Evolutionary conservation across 1,140 invertebrate genomes (phyloP).

Genomic region (Leptopilina clavipes): DNA sequence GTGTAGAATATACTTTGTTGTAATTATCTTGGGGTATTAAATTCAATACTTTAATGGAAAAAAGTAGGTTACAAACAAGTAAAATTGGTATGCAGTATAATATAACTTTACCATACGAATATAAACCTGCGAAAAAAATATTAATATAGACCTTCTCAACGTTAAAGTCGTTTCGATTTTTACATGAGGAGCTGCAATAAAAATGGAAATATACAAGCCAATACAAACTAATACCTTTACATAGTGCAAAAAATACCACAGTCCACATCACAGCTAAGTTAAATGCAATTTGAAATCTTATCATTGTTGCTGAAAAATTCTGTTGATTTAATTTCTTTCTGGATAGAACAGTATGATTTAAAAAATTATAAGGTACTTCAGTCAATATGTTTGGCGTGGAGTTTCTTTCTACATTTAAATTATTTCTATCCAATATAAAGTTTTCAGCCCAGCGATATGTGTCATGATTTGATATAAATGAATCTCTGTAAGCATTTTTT

Average conservation of each 20-base stretch:
- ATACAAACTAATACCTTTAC: slow-evolving; percentile 79
- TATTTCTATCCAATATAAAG: slow-evolving; percentile 80
- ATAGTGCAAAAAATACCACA: slow-evolving; percentile 90
- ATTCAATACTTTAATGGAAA: slow-evolving; percentile 85
- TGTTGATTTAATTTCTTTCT: slow-evolving; percentile 78
- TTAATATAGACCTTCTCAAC: not conserved
- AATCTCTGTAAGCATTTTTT: slow-evolving; percentile 78
- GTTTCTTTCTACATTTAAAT: slow-evolving; percentile 67
- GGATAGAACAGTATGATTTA: slow-evolving; percentile 87
- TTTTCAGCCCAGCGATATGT: slow-evolving; percentile 89
- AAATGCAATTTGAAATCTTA: slow-evolving; percentile 92
- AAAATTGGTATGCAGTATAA: slow-evolving; percentile 84
- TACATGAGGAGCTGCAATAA: too few species aligned
- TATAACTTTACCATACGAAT: slow-evolving; percentile 89
- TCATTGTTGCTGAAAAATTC: slow-evolving; percentile 79
- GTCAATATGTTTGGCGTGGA: slow-evolving; percentile 79
- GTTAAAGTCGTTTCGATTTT: too few species aligned
- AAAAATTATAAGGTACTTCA: slow-evolving; percentile 88
- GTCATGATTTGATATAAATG: slow-evolving; percentile 88
- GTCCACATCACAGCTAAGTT: slow-evolving; percentile 94
- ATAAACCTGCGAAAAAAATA: slow-evolving; percentile 76
- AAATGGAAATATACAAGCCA: too few species aligned
- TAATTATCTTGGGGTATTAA: slow-evolving; percentile 79
- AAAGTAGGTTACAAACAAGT: slow-evolving; percentile 82
- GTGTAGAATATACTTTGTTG: slow-evolving; percentile 83